A percentile compares a stretch with the other conserved stretches of the same genome.
Evolutionary conservation across 2,113 vertebrate species (phyloP).

Genomic region (Clupea harengus): DNA sequence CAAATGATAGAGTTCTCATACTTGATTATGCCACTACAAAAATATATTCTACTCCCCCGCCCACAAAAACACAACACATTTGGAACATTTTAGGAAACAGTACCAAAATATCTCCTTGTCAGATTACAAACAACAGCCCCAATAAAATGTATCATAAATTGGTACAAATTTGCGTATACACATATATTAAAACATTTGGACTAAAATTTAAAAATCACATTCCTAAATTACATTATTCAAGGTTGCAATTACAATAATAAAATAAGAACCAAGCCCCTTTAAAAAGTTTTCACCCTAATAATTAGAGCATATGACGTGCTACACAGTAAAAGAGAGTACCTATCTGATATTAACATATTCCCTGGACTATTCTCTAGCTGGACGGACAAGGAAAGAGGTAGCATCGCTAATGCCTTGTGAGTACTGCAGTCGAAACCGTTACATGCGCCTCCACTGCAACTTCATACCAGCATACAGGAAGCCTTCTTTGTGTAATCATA

Average conservation of each 20-base stretch:
- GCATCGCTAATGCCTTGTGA: constrained; percentile 74
- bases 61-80: constrained; percentile 63
- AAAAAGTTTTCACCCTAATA: constrained; percentile 51
- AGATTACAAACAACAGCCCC: constrained; percentile 72
- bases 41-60: constrained; percentile 72
- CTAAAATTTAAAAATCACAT: constrained; percentile 65
- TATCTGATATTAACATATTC: constrained; percentile 72
- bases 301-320: constrained; percentile 57
- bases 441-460: constrained; percentile 29
- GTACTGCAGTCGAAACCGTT: constrained; percentile 48
- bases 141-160: constrained; percentile 71
- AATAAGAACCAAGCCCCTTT: constrained; percentile 52
- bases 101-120: constrained; percentile 77
- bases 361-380: constrained; percentile 45
- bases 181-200: constrained; percentile 79
- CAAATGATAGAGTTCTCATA: constrained; percentile 62
- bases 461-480: constrained; percentile 15
- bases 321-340: constrained; percentile 77
- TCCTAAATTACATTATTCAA: constrained; percentile 46
- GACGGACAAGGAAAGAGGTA: constrained; percentile 48
- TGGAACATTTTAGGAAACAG: constrained; percentile 68
- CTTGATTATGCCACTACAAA: constrained; percentile 74
- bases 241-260: constrained; percentile 49
- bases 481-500: constrained; percentile 23
- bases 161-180: constrained; percentile 69